Evolutionary conservation across 2,797 vertebrate genomes (phyloP), one percentile per base, ranked within the genome.

Genomic region (Lepus townsendii): DNA sequence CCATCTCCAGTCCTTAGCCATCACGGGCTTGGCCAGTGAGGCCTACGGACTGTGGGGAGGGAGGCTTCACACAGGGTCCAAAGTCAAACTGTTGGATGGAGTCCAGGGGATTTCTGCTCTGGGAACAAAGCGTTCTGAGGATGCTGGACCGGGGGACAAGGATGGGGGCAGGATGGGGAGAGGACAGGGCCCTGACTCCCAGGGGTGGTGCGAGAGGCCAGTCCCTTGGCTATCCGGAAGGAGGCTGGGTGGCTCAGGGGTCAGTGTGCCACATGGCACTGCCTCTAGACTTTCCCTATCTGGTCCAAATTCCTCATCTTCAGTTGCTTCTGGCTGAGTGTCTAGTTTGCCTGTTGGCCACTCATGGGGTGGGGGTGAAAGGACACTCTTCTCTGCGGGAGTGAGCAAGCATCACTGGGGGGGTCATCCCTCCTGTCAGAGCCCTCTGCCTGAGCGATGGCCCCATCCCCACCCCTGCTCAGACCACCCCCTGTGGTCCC

Each of bases 51-150:
- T 38, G 47, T 68, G 30, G 88, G 20, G 80, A 95, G 86, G 92
- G 69, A 91, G 94, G 80, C 92, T 11, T 87, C 95, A 52, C 87
- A 69, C 50, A 26, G 83, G 92, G 96, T 83, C 95, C 86, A 88
- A 92, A 97, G 96, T 96, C 94, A 94, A 63, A 68, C 79, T 82
- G 86, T 38, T 97, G 97, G 96, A 82, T 38, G 42, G 91, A 69
- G 57, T 91, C 97, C 97, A 97, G 97, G 97, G 97, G 97, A 96
- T 97, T 97, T 97, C 95, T 97, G 92, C 50, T 96, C 71, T 95
- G 95, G 92, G 97, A 96, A 97, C 96, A 95, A 94, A 97, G 95
- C 16, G 52, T 97, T 75, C 97, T 80, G 77, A 93, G 88, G 87
- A 95, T 93, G 83, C 95, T 38, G 76, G 94, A 69, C 95, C 65